Conservation (phyloP, 2,888 invertebrate genomes). For the Conchocele bisecta region DNA sequence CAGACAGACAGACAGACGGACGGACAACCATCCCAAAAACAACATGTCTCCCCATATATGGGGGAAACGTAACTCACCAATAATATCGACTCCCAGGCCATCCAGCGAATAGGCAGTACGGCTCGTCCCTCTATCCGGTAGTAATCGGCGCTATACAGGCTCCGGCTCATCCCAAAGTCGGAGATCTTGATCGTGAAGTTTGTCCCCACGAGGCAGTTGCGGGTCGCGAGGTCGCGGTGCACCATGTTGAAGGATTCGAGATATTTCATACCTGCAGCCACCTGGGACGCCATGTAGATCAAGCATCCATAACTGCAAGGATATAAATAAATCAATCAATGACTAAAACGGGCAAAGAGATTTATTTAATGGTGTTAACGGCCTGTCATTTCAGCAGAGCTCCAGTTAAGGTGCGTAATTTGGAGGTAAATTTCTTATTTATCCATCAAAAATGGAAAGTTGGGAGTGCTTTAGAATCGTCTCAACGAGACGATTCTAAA, state of each 20-base stretch:
- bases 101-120: constrained; percentile 93
- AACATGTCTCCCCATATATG: too few species aligned
- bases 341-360: too few species aligned
- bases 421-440: too few species aligned
- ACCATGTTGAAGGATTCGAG: constrained; percentile 94
- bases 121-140: constrained; percentile 91
- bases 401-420: too few species aligned
- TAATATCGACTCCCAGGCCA: constrained; percentile 93
- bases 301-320: constrained; percentile 91
- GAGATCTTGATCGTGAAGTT: constrained; percentile 86
- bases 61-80: constrained; percentile 79
- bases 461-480: too few species aligned
- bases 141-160: constrained; percentile 87
- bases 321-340: too few species aligned
- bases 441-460: too few species aligned
- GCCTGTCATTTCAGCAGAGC: too few species aligned
- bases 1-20: too few species aligned
- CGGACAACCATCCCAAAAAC: too few species aligned
- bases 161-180: constrained; percentile 82
- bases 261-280: constrained; percentile 95
- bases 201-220: constrained; percentile 93
- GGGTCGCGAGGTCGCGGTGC: constrained; percentile 93
- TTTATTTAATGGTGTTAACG: too few species aligned
- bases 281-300: constrained; percentile 92
- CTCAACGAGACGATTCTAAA: too few species aligned